Base-by-base conservation (phyloP, 2,888 invertebrate species). In the Odontocerum albicorne region DNA sequence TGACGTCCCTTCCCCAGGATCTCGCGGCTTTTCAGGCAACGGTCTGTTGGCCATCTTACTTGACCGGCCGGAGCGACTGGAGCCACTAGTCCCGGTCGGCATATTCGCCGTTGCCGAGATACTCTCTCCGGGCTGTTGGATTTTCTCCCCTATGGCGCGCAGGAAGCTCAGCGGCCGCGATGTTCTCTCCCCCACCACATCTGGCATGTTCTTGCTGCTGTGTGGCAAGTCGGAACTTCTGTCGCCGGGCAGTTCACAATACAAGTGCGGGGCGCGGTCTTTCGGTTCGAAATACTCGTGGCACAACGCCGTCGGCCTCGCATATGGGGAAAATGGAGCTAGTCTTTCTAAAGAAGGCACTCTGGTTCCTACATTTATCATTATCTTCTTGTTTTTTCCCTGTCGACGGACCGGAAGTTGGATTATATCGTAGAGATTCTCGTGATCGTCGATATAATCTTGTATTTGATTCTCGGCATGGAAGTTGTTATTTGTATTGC, bases 21-120 rank as follows among this genome's bases (percentile, higher is more conserved):
- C 73, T 35, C 66, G 44, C 17, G 87, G 86, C 66, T 85, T 85
- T 59, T 82, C 81, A 1, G 87, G 87, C 31, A 87, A 70, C n/a
- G 87, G 87, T 61, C 87, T 75, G 64, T 85, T 83, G 20, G 83
- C 75, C 84, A 86, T 86, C 64, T 79, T 83, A 19, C 69, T 72
- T n/a, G 73, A 71, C 22, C 73, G 74, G 1, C 80, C 76, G 7
- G 65, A 66, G 43, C 67, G 66, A 20, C 67, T 40, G 13, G 60
- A 60, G 4, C 51, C 33, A 10, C 12, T 40, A 4, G 67, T 54
- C 64, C 33, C 61, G 43, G 27, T 63, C 12, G 50, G 31, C 65
- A 12, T 66, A 40, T 21, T 66, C 62, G 54, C 63, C 62, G 44
- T 62, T 64, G 47, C 64, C n/a, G 21, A 7, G 74, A 72, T 12